A percentile compares a stretch with the other conserved stretches of the same genome.
phyloP scores from a whole-genome alignment of 2,113 vertebrate species.

The Athene noctua region DNA sequence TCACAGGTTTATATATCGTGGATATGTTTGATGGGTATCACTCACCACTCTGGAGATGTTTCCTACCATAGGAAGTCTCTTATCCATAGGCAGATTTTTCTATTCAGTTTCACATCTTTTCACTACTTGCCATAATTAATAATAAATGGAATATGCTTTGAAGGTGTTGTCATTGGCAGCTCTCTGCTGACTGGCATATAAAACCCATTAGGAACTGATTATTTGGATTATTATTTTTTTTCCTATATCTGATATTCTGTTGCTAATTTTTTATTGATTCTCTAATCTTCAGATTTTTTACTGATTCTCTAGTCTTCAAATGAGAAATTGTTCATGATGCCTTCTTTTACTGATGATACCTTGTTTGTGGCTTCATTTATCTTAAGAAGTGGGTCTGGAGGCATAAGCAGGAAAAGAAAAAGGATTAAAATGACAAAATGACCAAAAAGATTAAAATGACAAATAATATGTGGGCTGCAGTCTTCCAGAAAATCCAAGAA shows the following conservation, averaged over 20 bases:
- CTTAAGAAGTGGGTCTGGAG: neutral
- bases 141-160: neutral
- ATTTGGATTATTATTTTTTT: neutral
- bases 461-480: conserved; percentile 66
- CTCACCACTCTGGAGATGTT: neutral
- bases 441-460: conserved; percentile 66
- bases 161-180: neutral
- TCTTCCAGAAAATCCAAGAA: conserved; percentile 61
- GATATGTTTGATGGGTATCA: neutral
- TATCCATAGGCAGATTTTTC: fast-evolving
- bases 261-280: neutral
- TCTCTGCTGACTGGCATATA: neutral
- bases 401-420: conserved; percentile 35
- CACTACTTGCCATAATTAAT: neutral
- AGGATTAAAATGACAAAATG: conserved; percentile 60
- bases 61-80: neutral
- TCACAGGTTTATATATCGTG: neutral
- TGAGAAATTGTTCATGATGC: neutral
- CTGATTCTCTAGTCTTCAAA: neutral
- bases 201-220: neutral
- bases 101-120: neutral
- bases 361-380: neutral
- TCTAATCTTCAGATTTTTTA: neutral
- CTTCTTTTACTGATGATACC: neutral
- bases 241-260: neutral